Base-by-base conservation (phyloP, 2,888 invertebrate species). In the Ommatoiulus sabulosus region DNA sequence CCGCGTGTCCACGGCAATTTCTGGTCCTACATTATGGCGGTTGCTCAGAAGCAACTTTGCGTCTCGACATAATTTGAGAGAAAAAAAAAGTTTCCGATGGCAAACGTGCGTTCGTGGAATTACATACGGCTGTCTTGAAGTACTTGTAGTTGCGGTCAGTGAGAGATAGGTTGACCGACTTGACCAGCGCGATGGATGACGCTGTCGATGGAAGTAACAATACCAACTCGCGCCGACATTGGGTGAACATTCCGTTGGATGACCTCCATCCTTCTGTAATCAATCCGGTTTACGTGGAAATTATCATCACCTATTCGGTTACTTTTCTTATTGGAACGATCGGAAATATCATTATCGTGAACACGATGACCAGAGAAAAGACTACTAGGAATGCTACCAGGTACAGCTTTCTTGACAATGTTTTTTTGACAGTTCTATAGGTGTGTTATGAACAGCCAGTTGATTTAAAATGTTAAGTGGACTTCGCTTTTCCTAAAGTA, bases 271-370 rank as follows among this genome's bases (percentile, higher is more conserved):
- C 91, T 2, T 89, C 89, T 84, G 63, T 90, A 35, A 90, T 89
- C 86, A 91, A 91, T 88, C 87, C 90, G 24, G 86, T 80, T 43
- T 91, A 91, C 88, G 84, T 90, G 12, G 90, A 91, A 7, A 91
- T 91, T 48, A 90, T 91, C 7, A 86, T 90, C 15, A 91, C 91
- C 12, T 90, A 91, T 84, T 90, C 90, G 10, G 87, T 91, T 10
- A 91, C 90, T 15, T 91, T 91, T 89, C 57, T 91, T 17, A 48
- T 91, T 10, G 91, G 91, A 8, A 89, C 90, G 52, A 89, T 90
- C 24, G 91, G 91, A 8, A 91, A 91, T 89, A 89, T 90, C 43
- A 89, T 91, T 24, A 91, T 91, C n/a, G 91, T 91, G 15, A 90
- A 89, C 17, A 91, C 91, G 17, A 90, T 90, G 90, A 90, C 90